Evolutionary conservation across 2,888 invertebrate species (phyloP).

Genomic region (Nesidiocoris tenuis): DNA sequence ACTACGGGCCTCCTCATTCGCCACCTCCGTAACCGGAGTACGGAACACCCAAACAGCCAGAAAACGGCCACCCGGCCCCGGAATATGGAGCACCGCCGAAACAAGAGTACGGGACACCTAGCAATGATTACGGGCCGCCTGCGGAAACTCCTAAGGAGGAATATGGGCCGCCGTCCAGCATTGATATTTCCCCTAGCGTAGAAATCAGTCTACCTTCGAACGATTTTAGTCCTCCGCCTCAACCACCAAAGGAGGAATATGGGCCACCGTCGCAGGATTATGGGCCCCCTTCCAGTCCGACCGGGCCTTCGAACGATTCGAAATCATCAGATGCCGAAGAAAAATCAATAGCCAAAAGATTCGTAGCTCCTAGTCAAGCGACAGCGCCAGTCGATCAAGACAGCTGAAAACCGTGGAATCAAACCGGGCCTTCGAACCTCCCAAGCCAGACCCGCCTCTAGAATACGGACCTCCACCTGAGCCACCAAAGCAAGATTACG

Average conservation of each 20-base stretch:
- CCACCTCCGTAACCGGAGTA: conserved; percentile 51
- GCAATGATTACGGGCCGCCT: background rate
- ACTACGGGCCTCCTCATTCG: conserved; percentile 50
- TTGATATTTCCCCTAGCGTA: conserved; percentile 49
- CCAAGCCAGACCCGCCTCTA: conserved; percentile 50
- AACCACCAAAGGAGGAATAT: conserved; percentile 45
- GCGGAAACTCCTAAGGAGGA: conserved; percentile 42
- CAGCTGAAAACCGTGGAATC: conserved; percentile 45
- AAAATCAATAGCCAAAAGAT: conserved; percentile 17
- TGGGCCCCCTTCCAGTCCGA: too few species aligned
- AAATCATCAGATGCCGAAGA: conserved; percentile 9
- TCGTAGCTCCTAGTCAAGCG: background rate
- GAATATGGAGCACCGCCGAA: conserved; percentile 45
- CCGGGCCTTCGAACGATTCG: too few species aligned
- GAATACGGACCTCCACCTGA: conserved; percentile 51
- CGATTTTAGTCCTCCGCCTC: conserved; percentile 49
- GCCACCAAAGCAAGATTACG: conserved; percentile 46
- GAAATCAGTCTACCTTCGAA: background rate
- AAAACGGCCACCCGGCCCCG: conserved; percentile 44
- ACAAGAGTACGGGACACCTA: conserved; percentile 12
- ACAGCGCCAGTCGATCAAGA: conserved; percentile 16
- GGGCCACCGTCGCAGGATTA: conserved; percentile 50
- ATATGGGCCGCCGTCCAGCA: conserved; percentile 46
- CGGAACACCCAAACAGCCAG: conserved; percentile 50
- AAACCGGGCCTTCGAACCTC: conserved; percentile 52